Evolutionary conservation across 2,888 invertebrate genomes (phyloP).

Genomic region (Acronicta leporina): DNA sequence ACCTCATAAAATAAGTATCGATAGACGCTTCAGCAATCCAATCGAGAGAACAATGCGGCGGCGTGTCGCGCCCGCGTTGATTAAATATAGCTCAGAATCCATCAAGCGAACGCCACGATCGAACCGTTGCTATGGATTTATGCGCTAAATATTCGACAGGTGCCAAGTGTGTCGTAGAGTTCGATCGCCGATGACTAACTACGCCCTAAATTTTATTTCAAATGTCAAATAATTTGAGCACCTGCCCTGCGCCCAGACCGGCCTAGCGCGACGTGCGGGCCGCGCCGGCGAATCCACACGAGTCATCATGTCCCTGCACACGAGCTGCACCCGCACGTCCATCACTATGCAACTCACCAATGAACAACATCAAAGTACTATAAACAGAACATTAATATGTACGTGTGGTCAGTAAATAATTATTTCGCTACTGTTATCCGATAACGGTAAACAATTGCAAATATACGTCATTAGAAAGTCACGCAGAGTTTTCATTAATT

Average conservation of each 20-base stretch:
- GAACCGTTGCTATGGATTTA: conserved; percentile 87
- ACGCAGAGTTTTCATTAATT: conserved; percentile 79
- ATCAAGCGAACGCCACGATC: conserved; percentile 83
- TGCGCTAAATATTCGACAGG: conserved; percentile 89
- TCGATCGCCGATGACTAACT: conserved; percentile 88
- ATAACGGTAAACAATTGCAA: conserved; percentile 74
- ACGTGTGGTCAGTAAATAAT: conserved; percentile 42
- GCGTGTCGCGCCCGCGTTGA: conserved; percentile 81
- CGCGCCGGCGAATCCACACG: conserved; percentile 9
- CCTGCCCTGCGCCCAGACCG: conserved; percentile 69
- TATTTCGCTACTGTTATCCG: conserved; percentile 60
- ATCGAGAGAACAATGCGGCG: conserved; percentile 85
- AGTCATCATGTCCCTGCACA: conserved; percentile 14
- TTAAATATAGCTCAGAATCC: conserved; percentile 88
- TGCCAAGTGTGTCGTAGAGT: conserved; percentile 89
- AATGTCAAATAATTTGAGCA: conserved; percentile 89
- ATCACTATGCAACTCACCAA: conserved; percentile 17
- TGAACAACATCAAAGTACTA: conserved; percentile 7
- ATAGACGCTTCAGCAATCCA: conserved; percentile 77
- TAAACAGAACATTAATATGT: conserved; percentile 26
- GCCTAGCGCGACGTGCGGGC: conserved; percentile 37
- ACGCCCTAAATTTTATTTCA: conserved; percentile 87
- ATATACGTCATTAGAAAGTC: conserved; percentile 76
- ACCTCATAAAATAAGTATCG: conserved; percentile 77
- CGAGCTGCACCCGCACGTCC: conserved; percentile 35